phyloP scores from a whole-genome alignment of 2,888 invertebrate genomes.

The Brachynemurus nebulosus region DNA sequence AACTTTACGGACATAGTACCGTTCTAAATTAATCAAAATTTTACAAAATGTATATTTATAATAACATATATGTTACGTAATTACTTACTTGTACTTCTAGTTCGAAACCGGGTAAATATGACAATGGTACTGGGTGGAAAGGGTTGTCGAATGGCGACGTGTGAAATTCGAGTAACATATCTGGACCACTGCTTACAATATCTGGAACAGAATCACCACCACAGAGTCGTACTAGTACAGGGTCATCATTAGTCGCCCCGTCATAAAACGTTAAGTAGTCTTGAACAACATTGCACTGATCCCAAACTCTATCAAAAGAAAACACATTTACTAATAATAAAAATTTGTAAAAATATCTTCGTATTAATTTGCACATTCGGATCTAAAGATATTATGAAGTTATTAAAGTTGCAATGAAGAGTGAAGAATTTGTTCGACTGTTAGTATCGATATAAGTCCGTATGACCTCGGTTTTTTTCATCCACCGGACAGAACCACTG shows the following conservation, averaged over 20 bases:
- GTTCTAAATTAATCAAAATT: too few species aligned
- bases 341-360: too few species aligned
- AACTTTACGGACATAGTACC: too few species aligned
- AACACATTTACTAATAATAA: too few species aligned
- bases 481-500: too few species aligned
- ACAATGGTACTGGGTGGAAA: conserved; percentile 63
- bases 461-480: too few species aligned
- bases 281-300: conserved; percentile 68
- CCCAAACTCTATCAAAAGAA: conserved; percentile 49
- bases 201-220: conserved; percentile 72
- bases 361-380: too few species aligned
- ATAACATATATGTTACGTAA: not conserved
- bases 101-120: conserved; percentile 68
- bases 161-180: conserved; percentile 66
- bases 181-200: conserved; percentile 61
- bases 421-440: too few species aligned
- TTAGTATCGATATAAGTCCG: too few species aligned
- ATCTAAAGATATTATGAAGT: too few species aligned
- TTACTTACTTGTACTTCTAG: conserved; percentile 58
- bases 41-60: too few species aligned
- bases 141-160: conserved; percentile 72
- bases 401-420: too few species aligned
- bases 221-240: conserved; percentile 62
- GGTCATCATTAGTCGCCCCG: conserved; percentile 54
- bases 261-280: conserved; percentile 74